phyloP scores from a whole-genome alignment of 23 tunicate species.

The Phallusia fumigata region DNA sequence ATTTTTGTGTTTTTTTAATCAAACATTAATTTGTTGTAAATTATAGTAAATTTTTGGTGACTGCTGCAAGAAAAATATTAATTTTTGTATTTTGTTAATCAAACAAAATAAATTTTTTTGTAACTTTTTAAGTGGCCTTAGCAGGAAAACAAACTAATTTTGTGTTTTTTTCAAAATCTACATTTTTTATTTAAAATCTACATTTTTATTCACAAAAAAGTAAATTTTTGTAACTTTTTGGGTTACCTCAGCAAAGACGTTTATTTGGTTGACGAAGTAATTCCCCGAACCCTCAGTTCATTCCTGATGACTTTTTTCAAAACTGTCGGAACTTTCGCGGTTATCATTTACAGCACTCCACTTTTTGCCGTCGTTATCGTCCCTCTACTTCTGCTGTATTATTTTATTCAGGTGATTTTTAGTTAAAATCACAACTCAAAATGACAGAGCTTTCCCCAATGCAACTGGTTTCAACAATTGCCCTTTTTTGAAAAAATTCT shows the following conservation, averaged over 20 bases:
- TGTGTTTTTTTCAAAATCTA: no score
- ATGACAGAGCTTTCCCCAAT: neutral
- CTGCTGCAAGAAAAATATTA: no score
- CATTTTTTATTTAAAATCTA: neutral
- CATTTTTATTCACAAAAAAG: no score
- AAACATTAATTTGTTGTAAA: no score
- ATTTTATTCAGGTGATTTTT: conserved; percentile 64
- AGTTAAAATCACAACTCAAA: neutral
- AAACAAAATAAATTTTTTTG: no score
- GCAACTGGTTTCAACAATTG: neutral
- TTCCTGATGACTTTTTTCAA: conserved; percentile 60
- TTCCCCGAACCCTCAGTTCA: conserved; percentile 62
- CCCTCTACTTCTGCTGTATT: conserved; percentile 60
- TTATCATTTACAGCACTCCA: conserved; percentile 81
- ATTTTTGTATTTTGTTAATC: no score
- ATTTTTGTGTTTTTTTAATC: no score
- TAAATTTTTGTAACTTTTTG: neutral
- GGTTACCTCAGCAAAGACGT: conserved; percentile 69
- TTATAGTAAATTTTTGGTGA: no score
- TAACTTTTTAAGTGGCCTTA: no score
- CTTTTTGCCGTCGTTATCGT: conserved; percentile 72
- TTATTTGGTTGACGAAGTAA: conserved; percentile 74
- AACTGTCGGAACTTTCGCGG: conserved; percentile 55
- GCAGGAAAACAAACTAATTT: no score
- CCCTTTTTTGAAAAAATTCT: neutral